Evolutionary conservation across 2,888 invertebrate species (phyloP).

Genomic region (Euproctis similis): DNA sequence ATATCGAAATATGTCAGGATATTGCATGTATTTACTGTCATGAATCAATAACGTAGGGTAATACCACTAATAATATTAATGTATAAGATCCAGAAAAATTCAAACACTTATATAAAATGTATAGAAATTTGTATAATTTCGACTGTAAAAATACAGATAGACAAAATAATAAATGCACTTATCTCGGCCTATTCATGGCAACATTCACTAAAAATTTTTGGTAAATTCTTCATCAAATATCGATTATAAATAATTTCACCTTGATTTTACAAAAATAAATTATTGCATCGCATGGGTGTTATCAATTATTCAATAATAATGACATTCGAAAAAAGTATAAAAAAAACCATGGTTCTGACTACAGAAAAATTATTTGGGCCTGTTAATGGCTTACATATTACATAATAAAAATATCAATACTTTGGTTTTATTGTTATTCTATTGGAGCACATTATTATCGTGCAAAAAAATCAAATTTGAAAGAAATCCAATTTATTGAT

Average conservation of each 20-base stretch:
- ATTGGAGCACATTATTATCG: constrained; percentile 2
- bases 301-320: no score
- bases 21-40: constrained; percentile 53
- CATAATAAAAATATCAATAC: constrained; percentile 27
- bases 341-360: constrained; percentile 16
- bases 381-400: constrained; percentile 23
- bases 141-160: constrained; percentile 42
- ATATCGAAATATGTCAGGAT: constrained; percentile 37
- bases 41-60: constrained; percentile 45
- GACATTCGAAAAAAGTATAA: constrained; percentile 17
- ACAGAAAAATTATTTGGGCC: constrained; percentile 26
- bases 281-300: no score
- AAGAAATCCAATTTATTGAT: constrained; percentile 29
- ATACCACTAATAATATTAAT: constrained; percentile 56
- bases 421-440: constrained; percentile 17
- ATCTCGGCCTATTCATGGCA: constrained; percentile 60
- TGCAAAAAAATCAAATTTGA: constrained; percentile 9
- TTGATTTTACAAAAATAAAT: constrained; percentile 32
- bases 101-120: constrained; percentile 42
- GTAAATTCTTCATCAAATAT: constrained; percentile 34
- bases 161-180: constrained; percentile 66
- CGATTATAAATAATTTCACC: constrained; percentile 43
- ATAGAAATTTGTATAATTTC: constrained; percentile 40
- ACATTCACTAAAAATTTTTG: constrained; percentile 48
- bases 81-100: constrained; percentile 60